These are phyloP conservation scores for Cryptophagus acutangulus DNA, from an alignment of 2,888 invertebrate genomes.

Conservation along the genomic window DNA sequence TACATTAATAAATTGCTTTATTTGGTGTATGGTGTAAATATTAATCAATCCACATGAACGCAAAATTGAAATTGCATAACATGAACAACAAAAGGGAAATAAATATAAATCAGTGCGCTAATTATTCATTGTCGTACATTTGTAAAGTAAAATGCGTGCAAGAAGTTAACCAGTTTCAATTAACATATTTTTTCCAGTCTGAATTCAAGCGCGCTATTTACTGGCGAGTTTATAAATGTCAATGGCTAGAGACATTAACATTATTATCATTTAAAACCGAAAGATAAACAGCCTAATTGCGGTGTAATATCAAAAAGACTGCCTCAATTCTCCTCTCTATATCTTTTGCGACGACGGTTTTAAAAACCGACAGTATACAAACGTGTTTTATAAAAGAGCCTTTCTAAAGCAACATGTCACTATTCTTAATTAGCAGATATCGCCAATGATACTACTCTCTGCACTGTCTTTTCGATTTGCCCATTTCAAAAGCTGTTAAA, in stretches of 20 bases:
- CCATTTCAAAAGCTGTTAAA: no score
- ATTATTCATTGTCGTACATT: background rate
- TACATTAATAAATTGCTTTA: no score
- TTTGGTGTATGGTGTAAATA: no score
- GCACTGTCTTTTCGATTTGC: no score
- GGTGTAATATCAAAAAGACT: conserved; percentile 26
- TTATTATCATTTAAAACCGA: conserved; percentile 24
- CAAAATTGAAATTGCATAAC: conserved; percentile 1
- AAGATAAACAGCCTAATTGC: conserved; percentile 29
- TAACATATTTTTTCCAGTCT: background rate
- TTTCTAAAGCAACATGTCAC: conserved; percentile 14
- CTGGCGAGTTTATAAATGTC: conserved; percentile 15
- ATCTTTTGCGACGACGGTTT: background rate
- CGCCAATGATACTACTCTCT: no score
- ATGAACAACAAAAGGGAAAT: conserved; percentile 3
- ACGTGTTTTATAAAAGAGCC: background rate
- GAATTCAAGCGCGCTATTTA: conserved; percentile 1
- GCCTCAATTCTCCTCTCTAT: conserved; percentile 8
- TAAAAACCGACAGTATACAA: conserved; percentile 1
- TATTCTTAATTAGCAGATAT: conserved; percentile 29
- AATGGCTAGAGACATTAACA: conserved; percentile 21
- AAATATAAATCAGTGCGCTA: conserved; percentile 5
- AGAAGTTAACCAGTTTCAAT: conserved; percentile 5
- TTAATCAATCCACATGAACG: no score
- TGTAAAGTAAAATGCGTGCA: conserved; percentile 3